Base-by-base conservation (phyloP, 2,888 invertebrate genomes). In the Patella pellucida region DNA sequence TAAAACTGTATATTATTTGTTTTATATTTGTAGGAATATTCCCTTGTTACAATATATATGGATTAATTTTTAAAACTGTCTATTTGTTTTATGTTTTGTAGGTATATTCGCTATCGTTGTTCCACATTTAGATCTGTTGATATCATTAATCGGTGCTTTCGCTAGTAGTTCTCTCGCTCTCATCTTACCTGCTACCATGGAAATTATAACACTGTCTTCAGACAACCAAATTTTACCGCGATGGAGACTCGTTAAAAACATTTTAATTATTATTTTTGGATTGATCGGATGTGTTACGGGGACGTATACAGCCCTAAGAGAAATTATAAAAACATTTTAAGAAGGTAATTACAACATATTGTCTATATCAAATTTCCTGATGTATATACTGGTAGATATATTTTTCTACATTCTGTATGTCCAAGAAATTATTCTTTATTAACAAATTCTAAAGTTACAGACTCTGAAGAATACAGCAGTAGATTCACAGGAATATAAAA, bases 281-380 rank as follows among this genome's bases (percentile, higher is more conserved):
- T 88, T 96, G 67, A 92, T 94, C 69, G 97, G 97, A 27, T 96
- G 96, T 89, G 89, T 94, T 1, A 94, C 96, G 83, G 97, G 97
- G 72, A 95, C 96, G 7, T 85, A 82, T 71, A 81, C 85, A 5
- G 82, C 88, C 51, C 31, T 89, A 1, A 74, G 73, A n/a, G 82
- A 85, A 69, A 88, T 89, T 56, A 81, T 84, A 4, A 74, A 80
- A 4, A 81, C 77, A 62, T 84, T 83, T 76, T 80, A 74, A 52
- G 62, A 16, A 23, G n/a, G 56, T 27, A 41, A 52, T 7, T 0
- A 41, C 9, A 9, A 41, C 7, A 41, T 41, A 1, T 41, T 41
- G 41, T 41, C 9, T 41, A 9, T 41, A 41, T 41, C 41, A 41
- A 41, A 41, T 41, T 41, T 41, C 1, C 41, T 41, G 7, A 41